Evolutionary conservation across 2,797 vertebrate genomes (phyloP), one percentile per base, ranked within the genome.

Genomic region (Phalloptychus januarius): DNA sequence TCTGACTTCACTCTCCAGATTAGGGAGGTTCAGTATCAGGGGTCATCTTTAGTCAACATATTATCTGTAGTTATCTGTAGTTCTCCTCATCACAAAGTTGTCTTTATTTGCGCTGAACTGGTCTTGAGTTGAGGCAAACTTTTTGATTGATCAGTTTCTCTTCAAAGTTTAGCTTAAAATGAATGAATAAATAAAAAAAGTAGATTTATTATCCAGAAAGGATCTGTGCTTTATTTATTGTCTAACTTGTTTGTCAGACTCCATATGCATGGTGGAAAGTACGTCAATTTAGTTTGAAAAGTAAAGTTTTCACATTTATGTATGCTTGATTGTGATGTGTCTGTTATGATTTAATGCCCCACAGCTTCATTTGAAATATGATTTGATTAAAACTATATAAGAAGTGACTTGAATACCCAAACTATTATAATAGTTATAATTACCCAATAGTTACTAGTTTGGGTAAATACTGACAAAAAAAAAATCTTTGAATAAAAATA

Each of bases 41-140:
- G 25, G 0, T 11, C 61, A 16, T 28, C 11, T 45, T 36, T 28
- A 50, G 31, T 54, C n/a, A 56, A 31, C 25, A 52, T 31, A 46
- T 46, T 28, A 44, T 31, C 31, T 28, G 25, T 33, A 72, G 23
- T n/a, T 40, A 15, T 25, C 72, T n/a, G 28, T n/a, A 74, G 5
- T 54, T n/a, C 28, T 6, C 5, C 74, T 52, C 36, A 76, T 65
- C 38, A 56, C 48, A 52, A 16, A 11, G 33, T 23, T 36, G 33
- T 36, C 31, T 63, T 31, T 75, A 67, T 28, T 0, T 76, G 44
- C 78, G 36, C 74, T 52, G 50, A 79, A 50, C 75, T 81, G 33
- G 63, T 65, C 56, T 75, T 42, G 11, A n/a, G 25, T 12, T 2
- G 52, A 83, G 67, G n/a, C 75, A 71, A 83, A 56, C 73, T 72